Percentiles rank a stretch among this genome's conserved stretches.
These are phyloP conservation scores for Leucopsar rothschildi DNA, from an alignment of 2,113 vertebrate genomes.

Conservation along the genomic window DNA sequence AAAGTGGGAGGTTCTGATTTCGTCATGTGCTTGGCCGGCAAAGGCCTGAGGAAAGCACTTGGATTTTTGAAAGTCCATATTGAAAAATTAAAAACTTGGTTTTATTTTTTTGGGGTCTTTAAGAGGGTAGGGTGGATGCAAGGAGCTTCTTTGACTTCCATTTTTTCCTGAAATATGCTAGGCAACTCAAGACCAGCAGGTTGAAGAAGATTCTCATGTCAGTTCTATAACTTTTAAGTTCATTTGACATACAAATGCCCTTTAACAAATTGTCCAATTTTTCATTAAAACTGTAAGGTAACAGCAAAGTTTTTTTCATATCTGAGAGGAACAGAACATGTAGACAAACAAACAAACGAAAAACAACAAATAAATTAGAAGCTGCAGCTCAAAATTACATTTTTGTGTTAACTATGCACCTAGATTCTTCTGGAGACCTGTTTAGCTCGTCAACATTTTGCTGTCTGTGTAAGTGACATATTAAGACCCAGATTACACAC, in stretches of 20 bases:
- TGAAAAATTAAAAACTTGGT: not conserved
- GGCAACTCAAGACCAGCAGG: not conserved
- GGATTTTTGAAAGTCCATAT: not conserved
- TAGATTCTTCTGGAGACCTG: not conserved
- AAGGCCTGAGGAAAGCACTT: not conserved
- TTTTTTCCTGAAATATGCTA: not conserved
- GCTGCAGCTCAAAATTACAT: rapidly evolving
- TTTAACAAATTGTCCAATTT: not conserved
- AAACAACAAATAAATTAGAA: not conserved
- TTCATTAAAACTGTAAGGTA: not conserved
- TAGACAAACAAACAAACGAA: not conserved
- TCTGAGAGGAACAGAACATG: not conserved
- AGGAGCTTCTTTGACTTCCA: not conserved
- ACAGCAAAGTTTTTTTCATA: not conserved
- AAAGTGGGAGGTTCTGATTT: not conserved
- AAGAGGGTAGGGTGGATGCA: rapidly evolving
- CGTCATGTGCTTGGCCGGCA: rapidly evolving
- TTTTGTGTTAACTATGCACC: not conserved
- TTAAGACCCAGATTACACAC: rapidly evolving
- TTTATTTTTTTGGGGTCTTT: not conserved
- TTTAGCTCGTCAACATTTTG: not conserved
- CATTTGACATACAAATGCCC: not conserved
- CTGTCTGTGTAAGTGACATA: not conserved
- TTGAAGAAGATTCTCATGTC: not conserved
- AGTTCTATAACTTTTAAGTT: not conserved